These are phyloP conservation scores for Botrylloides violaceus DNA, from an alignment of 23 tunicate genomes.

Conservation along the genomic window DNA sequence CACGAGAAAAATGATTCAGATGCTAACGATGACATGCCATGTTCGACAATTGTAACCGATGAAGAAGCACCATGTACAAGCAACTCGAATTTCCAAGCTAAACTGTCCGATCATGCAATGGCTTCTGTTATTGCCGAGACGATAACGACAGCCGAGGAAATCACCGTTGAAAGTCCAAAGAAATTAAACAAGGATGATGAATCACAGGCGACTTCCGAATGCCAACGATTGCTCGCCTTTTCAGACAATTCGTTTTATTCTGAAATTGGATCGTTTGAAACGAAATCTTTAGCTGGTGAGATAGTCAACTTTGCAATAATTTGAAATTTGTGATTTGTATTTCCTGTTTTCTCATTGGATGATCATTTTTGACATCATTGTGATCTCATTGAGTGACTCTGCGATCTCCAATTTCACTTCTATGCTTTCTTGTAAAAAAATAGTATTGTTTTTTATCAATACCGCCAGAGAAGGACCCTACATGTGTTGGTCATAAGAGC, in stretches of 20 bases:
- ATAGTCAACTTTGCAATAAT: no score
- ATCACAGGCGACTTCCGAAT: background rate
- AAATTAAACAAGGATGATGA: slow-evolving; percentile 17
- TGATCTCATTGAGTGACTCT: no score
- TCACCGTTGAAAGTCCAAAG: slow-evolving; percentile 42
- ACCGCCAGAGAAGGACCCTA: no score
- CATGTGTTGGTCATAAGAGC: no score
- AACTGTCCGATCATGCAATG: slow-evolving; percentile 20
- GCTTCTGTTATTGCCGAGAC: slow-evolving; percentile 68
- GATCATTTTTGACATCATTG: no score
- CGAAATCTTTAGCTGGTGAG: slow-evolving; percentile 6
- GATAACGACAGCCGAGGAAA: slow-evolving; percentile 51
- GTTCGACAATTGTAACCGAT: background rate
- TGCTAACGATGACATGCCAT: background rate
- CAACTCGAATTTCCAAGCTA: background rate
- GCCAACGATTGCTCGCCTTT: background rate
- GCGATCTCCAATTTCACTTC: no score
- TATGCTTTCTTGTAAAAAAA: no score
- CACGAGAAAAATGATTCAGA: background rate
- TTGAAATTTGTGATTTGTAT: no score
- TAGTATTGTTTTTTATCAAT: no score
- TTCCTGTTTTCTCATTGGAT: no score
- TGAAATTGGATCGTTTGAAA: background rate
- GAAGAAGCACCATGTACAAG: slow-evolving; percentile 9
- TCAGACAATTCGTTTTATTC: slow-evolving; percentile 4